Percentiles rank a stretch among this genome's conserved stretches.
These are phyloP conservation scores for Cepphus grylle DNA, from an alignment of 2,113 vertebrate species.

Conservation along the genomic window DNA sequence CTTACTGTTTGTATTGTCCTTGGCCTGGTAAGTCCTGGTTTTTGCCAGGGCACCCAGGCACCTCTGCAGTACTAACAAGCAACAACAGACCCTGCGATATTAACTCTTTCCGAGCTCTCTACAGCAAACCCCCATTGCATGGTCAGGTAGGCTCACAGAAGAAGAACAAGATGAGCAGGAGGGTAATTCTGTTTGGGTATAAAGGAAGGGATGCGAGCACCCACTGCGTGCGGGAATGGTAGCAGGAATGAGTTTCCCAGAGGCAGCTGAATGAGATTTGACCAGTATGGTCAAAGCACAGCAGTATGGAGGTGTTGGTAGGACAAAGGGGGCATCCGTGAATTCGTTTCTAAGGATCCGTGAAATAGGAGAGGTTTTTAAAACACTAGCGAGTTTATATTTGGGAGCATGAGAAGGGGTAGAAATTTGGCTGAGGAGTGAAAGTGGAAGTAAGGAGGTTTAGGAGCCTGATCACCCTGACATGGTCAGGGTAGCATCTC, in stretches of 20 bases:
- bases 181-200: neutral
- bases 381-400: neutral
- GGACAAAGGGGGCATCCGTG: neutral
- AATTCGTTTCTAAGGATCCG: neutral
- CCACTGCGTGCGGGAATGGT: accelerated
- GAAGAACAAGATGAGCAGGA: neutral
- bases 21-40: neutral
- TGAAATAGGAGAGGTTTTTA: neutral
- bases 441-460: neutral
- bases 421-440: neutral
- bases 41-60: neutral
- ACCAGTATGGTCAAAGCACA: neutral
- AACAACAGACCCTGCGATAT: neutral
- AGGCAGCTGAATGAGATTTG: neutral
- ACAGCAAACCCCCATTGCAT: neutral
- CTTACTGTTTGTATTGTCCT: neutral
- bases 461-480: accelerated
- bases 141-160: neutral
- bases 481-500: neutral
- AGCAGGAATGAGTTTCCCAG: neutral
- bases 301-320: neutral
- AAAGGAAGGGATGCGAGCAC: neutral
- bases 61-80: neutral
- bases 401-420: neutral
- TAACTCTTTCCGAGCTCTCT: neutral